These are phyloP conservation scores for Torymus auratus DNA, from an alignment of 2,888 invertebrate species.

Conservation along the genomic window DNA sequence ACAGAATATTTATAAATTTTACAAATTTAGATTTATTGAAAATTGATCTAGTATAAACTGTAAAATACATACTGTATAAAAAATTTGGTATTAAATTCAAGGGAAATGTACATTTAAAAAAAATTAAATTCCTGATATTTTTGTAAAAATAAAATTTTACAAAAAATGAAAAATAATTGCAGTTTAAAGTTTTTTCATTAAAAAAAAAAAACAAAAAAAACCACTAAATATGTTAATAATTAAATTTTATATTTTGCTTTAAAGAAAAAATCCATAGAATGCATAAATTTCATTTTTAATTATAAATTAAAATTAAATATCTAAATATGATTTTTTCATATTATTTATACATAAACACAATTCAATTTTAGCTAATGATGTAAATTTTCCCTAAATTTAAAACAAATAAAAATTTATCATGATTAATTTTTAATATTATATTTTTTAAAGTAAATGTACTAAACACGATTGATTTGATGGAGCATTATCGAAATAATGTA, in stretches of 20 bases:
- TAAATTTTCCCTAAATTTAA: constrained; percentile 3
- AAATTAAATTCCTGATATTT: neutral
- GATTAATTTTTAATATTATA: no score
- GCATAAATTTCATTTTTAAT: constrained; percentile 3
- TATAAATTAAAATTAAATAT: constrained; percentile 1
- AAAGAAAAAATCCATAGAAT: constrained; percentile 13
- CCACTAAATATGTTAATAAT: no score
- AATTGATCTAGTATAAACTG: neutral
- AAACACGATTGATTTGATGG: no score
- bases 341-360: constrained; percentile 13
- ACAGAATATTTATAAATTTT: constrained; percentile 11
- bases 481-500: no score
- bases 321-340: neutral
- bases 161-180: no score
- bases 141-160: no score
- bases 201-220: no score
- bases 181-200: neutral
- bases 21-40: neutral
- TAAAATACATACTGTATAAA: constrained; percentile 3
- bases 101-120: constrained; percentile 13
- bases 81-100: constrained; percentile 4
- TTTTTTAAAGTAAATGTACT: no score
- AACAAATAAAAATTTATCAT: neutral
- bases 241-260: no score
- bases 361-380: neutral